Percentiles rank a stretch among this genome's conserved stretches.
These are phyloP conservation scores for Calameuta filiformis DNA, from an alignment of 2,888 invertebrate genomes.

Conservation along the genomic window DNA sequence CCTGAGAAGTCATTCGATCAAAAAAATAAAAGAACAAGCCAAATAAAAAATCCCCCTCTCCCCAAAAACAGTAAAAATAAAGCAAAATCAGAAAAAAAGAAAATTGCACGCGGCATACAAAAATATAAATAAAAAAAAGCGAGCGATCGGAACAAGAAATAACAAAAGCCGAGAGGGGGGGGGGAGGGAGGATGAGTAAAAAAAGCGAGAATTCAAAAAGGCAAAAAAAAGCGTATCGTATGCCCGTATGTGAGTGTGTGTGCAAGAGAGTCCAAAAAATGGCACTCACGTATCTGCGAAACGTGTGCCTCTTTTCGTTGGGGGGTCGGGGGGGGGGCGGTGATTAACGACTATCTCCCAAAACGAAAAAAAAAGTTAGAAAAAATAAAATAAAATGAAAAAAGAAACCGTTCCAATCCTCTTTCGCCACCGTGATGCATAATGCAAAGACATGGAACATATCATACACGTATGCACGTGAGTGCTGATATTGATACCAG, in stretches of 20 bases:
- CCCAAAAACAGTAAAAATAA: not conserved
- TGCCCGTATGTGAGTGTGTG: not conserved
- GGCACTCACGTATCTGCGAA: not conserved
- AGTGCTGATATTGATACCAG: not conserved
- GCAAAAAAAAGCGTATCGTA: not conserved
- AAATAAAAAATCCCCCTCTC: not conserved
- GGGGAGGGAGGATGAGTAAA: not conserved
- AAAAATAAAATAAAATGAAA: not conserved
- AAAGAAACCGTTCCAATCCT: too few species aligned
- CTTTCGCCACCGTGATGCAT: not conserved
- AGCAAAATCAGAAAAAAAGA: slow-evolving; percentile 8
- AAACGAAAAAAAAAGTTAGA: too few species aligned
- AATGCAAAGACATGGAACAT: not conserved
- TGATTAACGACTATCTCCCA: not conserved
- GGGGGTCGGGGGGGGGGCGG: too few species aligned
- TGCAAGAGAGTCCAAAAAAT: not conserved
- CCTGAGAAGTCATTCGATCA: not conserved
- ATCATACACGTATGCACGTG: not conserved
- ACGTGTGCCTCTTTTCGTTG: not conserved
- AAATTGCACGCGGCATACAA: not conserved
- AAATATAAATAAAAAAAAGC: not conserved
- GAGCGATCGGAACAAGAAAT: too few species aligned
- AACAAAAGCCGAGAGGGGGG: not conserved
- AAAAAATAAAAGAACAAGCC: not conserved
- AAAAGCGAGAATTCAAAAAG: not conserved